A percentile compares a stretch with the other conserved stretches of the same genome.
Conservation (phyloP, 2,797 vertebrate genomes). For the Rhadinocentrus ornatus region DNA sequence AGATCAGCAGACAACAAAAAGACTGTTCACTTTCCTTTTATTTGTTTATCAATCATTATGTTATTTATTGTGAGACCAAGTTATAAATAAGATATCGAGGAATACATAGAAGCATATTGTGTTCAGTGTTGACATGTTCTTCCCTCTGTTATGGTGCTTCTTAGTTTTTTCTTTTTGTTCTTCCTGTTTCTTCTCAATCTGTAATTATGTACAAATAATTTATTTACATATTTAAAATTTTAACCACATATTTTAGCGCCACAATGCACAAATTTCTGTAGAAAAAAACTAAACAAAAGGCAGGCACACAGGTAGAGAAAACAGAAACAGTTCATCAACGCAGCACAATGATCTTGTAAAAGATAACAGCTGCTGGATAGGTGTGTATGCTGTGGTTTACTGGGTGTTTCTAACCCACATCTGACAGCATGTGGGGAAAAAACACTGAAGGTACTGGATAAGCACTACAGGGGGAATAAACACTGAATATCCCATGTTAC, state of each 20-base stretch:
- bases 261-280: not conserved
- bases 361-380: not conserved
- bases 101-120: not conserved
- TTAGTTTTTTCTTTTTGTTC: slow-evolving; percentile 1
- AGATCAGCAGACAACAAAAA: slow-evolving; percentile 4
- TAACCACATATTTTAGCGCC: not conserved
- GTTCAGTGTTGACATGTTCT: not conserved
- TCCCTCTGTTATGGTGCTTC: not conserved
- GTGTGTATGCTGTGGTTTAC: not conserved
- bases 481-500: not conserved
- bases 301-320: not conserved
- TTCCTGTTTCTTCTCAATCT: slow-evolving; percentile 36
- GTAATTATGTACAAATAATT: slow-evolving; percentile 10
- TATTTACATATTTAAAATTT: not conserved
- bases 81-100: slow-evolving; percentile 8
- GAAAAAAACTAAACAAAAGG: not conserved
- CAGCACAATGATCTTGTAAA: not conserved
- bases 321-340: not conserved
- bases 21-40: not conserved
- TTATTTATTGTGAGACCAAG: not conserved
- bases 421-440: not conserved
- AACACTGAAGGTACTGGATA: not conserved
- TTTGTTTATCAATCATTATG: not conserved
- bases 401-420: not conserved
- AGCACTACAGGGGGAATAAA: not conserved